These are phyloP conservation scores for Cotesia chilonis DNA, from an alignment of 1,140 invertebrate species.

Conservation along the genomic window DNA sequence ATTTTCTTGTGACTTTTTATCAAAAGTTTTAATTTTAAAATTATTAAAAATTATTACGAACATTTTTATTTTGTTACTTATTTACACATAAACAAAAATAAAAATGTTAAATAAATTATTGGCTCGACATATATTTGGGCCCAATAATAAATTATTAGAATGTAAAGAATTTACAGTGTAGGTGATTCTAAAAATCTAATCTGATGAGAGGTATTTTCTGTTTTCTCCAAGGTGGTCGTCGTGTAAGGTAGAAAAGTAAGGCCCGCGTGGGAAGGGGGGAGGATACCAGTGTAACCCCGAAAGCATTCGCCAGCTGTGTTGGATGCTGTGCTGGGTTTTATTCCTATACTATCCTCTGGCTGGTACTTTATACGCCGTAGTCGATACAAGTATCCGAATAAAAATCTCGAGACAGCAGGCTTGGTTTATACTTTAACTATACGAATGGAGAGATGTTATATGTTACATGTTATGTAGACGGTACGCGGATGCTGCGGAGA, in stretches of 20 bases:
- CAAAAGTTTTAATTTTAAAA: no score
- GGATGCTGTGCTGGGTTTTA: background rate
- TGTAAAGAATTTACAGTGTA: background rate
- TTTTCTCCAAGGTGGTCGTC: constrained; percentile 22
- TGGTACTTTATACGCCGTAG: background rate
- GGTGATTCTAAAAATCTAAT: background rate
- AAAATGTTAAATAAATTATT: no score
- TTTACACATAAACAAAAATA: no score
- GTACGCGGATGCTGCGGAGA: no score
- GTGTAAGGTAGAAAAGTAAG: constrained; percentile 11
- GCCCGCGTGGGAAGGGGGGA: background rate
- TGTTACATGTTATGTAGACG: no score
- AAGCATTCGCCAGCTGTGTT: constrained; percentile 31
- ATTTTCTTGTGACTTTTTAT: no score
- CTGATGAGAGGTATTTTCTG: background rate
- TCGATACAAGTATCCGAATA: background rate
- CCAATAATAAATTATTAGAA: background rate
- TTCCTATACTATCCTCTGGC: background rate
- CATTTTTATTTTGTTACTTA: no score
- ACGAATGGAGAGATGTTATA: no score
- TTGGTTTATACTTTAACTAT: no score
- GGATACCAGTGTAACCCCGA: constrained; percentile 1
- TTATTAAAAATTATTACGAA: no score
- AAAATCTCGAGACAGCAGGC: background rate
- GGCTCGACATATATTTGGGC: background rate